These are phyloP conservation scores for Platyrinchus mystaceus DNA, from an alignment of 2,797 vertebrate genomes.

Conservation along the genomic window DNA sequence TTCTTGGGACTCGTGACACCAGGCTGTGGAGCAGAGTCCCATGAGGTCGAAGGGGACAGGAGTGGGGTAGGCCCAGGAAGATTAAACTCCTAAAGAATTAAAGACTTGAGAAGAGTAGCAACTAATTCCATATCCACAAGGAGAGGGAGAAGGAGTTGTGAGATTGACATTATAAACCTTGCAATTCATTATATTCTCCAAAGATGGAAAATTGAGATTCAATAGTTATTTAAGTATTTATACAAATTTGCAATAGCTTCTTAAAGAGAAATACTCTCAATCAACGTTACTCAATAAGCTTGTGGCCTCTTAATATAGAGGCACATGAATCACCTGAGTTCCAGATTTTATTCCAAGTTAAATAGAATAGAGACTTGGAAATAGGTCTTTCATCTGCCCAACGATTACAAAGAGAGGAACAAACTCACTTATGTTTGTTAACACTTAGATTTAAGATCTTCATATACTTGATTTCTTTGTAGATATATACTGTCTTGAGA, in stretches of 20 bases:
- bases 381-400: background rate
- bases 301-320: background rate
- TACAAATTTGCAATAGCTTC: background rate
- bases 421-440: background rate
- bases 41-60: background rate
- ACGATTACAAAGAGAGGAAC: background rate
- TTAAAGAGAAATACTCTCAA: background rate
- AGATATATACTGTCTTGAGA: background rate
- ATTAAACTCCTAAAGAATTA: background rate
- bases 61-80: accelerated
- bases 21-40: background rate
- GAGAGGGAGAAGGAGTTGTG: background rate
- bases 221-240: background rate
- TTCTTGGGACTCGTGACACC: background rate
- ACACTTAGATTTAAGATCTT: background rate
- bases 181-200: background rate
- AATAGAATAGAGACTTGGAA: background rate
- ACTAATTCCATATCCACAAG: background rate
- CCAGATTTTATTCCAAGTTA: background rate
- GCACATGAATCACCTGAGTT: background rate
- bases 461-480: background rate
- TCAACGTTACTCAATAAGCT: background rate
- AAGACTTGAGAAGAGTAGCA: background rate
- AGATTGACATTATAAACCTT: background rate
- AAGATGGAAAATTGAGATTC: background rate